These are phyloP conservation scores for Lepus oiostolus DNA, from an alignment of 2,797 vertebrate species.

Conservation along the genomic window DNA sequence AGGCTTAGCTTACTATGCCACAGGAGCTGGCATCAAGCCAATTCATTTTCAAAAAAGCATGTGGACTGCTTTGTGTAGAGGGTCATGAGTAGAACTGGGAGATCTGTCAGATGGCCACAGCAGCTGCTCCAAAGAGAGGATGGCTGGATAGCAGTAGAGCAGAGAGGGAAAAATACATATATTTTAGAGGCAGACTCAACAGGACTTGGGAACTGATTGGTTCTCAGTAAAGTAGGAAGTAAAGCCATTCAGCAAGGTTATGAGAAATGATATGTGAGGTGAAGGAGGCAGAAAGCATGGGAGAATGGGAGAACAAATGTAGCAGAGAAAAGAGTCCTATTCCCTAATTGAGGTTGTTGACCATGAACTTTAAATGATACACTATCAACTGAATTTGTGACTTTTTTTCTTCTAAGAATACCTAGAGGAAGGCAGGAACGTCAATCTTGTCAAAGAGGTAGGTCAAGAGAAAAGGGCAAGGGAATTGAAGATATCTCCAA, in stretches of 20 bases:
- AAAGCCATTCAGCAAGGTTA: neutral
- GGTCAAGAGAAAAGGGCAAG: neutral
- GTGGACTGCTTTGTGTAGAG: neutral
- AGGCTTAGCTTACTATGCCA: no score
- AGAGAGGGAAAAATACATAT: neutral
- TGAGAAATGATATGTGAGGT: neutral
- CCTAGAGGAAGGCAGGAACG: neutral
- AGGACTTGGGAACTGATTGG: neutral
- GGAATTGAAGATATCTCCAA: neutral
- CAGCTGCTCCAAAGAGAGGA: neutral
- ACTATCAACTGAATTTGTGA: neutral
- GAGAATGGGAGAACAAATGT: neutral
- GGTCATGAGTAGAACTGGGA: neutral
- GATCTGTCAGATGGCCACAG: neutral
- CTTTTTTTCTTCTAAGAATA: neutral
- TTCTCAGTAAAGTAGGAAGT: neutral
- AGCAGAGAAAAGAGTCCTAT: neutral
- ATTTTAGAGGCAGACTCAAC: neutral
- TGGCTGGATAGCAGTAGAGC: neutral
- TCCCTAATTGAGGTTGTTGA: neutral
- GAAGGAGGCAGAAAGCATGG: neutral
- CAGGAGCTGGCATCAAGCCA: neutral
- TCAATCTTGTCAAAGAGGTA: neutral
- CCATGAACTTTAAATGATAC: neutral
- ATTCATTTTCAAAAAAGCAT: neutral